phyloP scores from a whole-genome alignment of 2,888 invertebrate genomes.

The Sphaerophoria rueppellii region DNA sequence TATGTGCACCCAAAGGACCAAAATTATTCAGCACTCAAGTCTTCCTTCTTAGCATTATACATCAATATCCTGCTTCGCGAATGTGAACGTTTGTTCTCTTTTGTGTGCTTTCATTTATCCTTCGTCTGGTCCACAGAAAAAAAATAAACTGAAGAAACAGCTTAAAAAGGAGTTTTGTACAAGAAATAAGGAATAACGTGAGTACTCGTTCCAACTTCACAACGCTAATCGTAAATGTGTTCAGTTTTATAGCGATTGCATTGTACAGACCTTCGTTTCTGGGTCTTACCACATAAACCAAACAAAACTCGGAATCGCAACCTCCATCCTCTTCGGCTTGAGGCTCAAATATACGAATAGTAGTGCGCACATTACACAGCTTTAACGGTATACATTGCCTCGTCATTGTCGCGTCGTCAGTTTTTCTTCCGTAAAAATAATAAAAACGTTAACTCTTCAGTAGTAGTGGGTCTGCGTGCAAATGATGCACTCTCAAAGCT shows the following conservation, averaged over 20 bases:
- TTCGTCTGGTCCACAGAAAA: slow-evolving; percentile 23
- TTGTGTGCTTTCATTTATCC: slow-evolving; percentile 54
- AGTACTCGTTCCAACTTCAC: slow-evolving; percentile 52
- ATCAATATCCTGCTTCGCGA: slow-evolving; percentile 55
- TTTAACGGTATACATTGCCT: slow-evolving; percentile 49
- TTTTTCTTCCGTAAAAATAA: no score
- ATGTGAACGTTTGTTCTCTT: slow-evolving; percentile 59
- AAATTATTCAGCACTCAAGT: slow-evolving; percentile 65
- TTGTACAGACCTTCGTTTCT: slow-evolving; percentile 52
- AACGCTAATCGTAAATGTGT: slow-evolving; percentile 70
- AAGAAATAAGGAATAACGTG: slow-evolving; percentile 54
- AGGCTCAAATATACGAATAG: slow-evolving; percentile 52
- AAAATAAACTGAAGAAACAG: slow-evolving; percentile 18
- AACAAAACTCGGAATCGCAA: no score
- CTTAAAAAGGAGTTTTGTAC: slow-evolving; percentile 14
- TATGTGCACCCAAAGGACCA: slow-evolving; percentile 47
- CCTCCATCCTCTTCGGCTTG: not conserved
- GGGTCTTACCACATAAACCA: not conserved
- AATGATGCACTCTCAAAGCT: slow-evolving; percentile 61
- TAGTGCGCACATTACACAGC: slow-evolving; percentile 53
- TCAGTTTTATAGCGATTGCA: slow-evolving; percentile 70
- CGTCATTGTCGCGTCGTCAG: not conserved
- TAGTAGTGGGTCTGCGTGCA: slow-evolving; percentile 60
- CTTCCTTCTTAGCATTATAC: slow-evolving; percentile 18
- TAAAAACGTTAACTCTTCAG: no score